Base-by-base conservation (phyloP, 2,113 vertebrate species). In the Saccopteryx leptura region DNA sequence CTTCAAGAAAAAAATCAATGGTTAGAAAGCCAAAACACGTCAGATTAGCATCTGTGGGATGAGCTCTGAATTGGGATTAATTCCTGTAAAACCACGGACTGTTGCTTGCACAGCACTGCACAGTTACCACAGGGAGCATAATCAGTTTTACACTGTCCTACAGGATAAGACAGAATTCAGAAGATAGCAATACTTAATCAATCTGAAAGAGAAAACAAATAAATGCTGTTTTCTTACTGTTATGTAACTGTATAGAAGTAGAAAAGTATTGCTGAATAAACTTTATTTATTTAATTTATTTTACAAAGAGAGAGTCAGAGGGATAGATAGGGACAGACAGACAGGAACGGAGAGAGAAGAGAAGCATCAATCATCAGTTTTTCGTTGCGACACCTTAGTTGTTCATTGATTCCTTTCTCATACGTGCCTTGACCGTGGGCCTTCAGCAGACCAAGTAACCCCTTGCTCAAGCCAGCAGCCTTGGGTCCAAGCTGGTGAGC, bases 161-260 rank as follows among this genome's bases (percentile, higher is more conserved):
- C 10, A 90, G 56, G 48, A 61, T 39, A 75, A 48, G 56, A 23
- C 9, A 6, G 46, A 52, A 90, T 68, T 93, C 52, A 91, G 89
- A 94, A 66, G 71, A 94, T 3, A 56, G 58, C 74, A 93, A 86
- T 46, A 72, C 2, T 78, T 88, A 86, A 68, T 11, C 28, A 69
- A 71, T 61, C 33, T 94, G 54, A 97, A 89, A 80, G 12, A 71
- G 31, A 85, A 95, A 78, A 92, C 24, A 79, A 75, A 56, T 28
- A 66, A 48, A 75, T 75, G 46, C 5, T 33, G 52, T 74, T 69
- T 90, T 94, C 65, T 91, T 48, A 66, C 31, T 66, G 63, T 24
- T 85, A 46, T 65, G 10, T 92, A 85, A 91, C 6, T 61, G 93
- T 72, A 93, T 13, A 46, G 9, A 87, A 21, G 19, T 52, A 75